phyloP scores from a whole-genome alignment of 2,113 vertebrate species.

The Dunckerocampus dactyliophorus region DNA sequence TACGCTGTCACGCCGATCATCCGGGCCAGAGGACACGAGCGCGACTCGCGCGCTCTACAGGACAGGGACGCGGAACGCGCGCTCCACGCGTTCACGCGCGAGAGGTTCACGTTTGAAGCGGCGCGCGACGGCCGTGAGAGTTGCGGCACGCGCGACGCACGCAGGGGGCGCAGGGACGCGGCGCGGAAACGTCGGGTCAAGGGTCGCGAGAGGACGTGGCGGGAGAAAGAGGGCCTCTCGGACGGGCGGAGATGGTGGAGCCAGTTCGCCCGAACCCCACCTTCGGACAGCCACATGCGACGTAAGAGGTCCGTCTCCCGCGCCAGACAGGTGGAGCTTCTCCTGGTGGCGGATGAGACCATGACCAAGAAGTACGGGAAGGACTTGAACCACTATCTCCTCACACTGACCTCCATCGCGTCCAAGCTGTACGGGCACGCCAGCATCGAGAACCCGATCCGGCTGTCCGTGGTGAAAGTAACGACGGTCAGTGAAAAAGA shows the following conservation, averaged over 20 bases:
- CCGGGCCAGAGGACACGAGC: constrained; percentile 58
- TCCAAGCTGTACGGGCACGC: constrained; percentile 92
- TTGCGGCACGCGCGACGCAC: constrained; percentile 60
- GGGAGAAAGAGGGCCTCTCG: constrained; percentile 1
- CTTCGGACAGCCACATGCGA: constrained; percentile 28
- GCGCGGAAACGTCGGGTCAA: constrained; percentile 12
- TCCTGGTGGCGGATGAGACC: constrained; percentile 89
- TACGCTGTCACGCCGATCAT: constrained; percentile 81
- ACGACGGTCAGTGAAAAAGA: constrained; percentile 79
- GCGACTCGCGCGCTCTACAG: constrained; percentile 74
- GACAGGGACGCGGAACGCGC: constrained; percentile 71
- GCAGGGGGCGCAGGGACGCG: constrained; percentile 43
- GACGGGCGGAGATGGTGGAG: constrained; percentile 39
- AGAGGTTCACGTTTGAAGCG: constrained; percentile 83
- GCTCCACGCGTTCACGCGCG: constrained; percentile 79
- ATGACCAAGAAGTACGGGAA: constrained; percentile 90
- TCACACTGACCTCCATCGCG: constrained; percentile 91
- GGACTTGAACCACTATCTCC: constrained; percentile 89
- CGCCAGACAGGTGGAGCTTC: constrained; percentile 91
- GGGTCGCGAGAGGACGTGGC: constrained; percentile 4
- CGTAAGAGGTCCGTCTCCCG: constrained; percentile 82
- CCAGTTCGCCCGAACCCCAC: constrained; percentile 11
- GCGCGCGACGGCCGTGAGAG: constrained; percentile 60
- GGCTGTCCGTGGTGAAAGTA: constrained; percentile 89
- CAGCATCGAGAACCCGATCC: constrained; percentile 96